Base-by-base conservation (phyloP, 2,113 vertebrate species). In the Pionites leucogaster region DNA sequence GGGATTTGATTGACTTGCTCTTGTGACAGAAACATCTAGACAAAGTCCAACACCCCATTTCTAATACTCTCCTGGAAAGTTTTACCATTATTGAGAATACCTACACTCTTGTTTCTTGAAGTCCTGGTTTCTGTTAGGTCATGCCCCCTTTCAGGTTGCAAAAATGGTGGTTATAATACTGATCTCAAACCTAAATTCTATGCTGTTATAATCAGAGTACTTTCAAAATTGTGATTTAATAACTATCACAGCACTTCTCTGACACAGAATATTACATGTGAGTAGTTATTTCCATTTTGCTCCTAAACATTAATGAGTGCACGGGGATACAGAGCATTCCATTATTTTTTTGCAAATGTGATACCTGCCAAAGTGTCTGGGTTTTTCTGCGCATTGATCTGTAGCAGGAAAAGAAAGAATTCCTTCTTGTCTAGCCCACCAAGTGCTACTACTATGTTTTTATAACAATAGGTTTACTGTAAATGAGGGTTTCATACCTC, bases 211-310 rank as follows among this genome's bases (percentile, higher is more conserved):
- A 52, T 52, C 35, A 84, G 10, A 39, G 7, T 3, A 37, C 18
- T 84, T 91, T 42, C 39, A 37, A 68, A 64, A 70, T 13, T 80
- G 81, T 74, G 37, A 25, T 50, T 84, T 62, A 52, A 57, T 52
- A 77, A 33, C 20, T 88, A 79, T 77, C 28, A 78, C 7, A 72
- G 33, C 17, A 65, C 6, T 82, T 60, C 23, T 84, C 35, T 57
- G 65, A 60, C 44, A 79, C 25, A 41, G 52, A 89, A 65, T 35
- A 35, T 5, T 80, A 33, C 9, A 59, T 39, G 11, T 49, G 44
- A 86, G 89, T 68, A 86, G 90, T 82, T 87, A 76, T 68, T 95
- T 85, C 57, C 39, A 62, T 88, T 85, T 91, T 91, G 24, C 31
- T 86, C 28, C 12, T 69, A 25, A 84, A 72, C 41, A 82, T 10